A percentile compares a stretch with the other conserved stretches of the same genome.
These are phyloP conservation scores for Brachionus calyciflorus DNA, from an alignment of 1,140 invertebrate species.

Conservation along the genomic window DNA sequence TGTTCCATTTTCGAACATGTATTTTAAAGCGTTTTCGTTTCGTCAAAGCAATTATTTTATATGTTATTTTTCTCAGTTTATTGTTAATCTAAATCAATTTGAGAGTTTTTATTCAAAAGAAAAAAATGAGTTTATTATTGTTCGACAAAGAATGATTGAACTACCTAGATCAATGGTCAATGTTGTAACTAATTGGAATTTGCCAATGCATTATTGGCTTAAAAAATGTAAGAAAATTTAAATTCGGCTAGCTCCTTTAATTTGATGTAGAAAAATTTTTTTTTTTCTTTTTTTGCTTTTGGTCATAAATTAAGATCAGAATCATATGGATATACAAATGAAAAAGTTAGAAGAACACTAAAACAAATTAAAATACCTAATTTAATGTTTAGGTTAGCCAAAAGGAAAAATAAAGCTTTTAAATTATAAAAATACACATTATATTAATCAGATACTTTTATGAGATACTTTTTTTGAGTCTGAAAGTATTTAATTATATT, in stretches of 20 bases:
- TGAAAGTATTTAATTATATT: too few species aligned
- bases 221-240: slow-evolving; percentile 73
- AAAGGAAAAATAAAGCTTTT: too few species aligned
- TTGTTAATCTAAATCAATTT: slow-evolving; percentile 63
- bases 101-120: slow-evolving; percentile 48
- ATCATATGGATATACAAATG: too few species aligned
- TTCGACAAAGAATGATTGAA: slow-evolving; percentile 74
- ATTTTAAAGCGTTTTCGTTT: slow-evolving; percentile 82
- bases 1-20: slow-evolving; percentile 64
- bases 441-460: too few species aligned
- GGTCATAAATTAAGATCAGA: too few species aligned
- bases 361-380: too few species aligned
- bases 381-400: too few species aligned
- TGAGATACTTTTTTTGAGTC: too few species aligned
- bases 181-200: slow-evolving; percentile 89
- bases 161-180: slow-evolving; percentile 82
- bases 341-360: too few species aligned
- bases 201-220: slow-evolving; percentile 92
- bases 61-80: slow-evolving; percentile 75
- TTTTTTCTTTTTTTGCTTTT: too few species aligned
- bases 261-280: too few species aligned
- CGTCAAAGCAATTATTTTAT: slow-evolving; percentile 92
- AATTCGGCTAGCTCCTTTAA: neutral
- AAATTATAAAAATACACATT: too few species aligned
- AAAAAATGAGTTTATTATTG: slow-evolving; percentile 51